phyloP scores from a whole-genome alignment of 35 echinoderm and acorn worm species.

The Ptychodera flava region DNA sequence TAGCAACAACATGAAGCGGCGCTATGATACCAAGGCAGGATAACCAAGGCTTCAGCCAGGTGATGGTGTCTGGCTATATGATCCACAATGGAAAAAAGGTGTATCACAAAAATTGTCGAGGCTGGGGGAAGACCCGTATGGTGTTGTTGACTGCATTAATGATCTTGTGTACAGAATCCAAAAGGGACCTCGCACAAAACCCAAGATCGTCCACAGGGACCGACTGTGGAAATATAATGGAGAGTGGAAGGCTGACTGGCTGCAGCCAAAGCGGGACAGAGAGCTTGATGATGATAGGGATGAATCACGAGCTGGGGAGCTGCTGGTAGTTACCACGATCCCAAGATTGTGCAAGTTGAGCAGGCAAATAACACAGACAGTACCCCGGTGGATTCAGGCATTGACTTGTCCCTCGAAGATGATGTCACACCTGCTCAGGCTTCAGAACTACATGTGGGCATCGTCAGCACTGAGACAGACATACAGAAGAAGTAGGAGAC shows the following conservation, averaged over 20 bases:
- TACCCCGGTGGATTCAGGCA: background rate
- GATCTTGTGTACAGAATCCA: constrained; percentile 32
- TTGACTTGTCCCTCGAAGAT: background rate
- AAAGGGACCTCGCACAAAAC: background rate
- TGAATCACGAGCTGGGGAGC: background rate
- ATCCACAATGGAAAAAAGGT: constrained; percentile 22
- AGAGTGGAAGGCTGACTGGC: background rate
- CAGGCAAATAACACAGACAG: background rate
- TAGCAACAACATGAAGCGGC: background rate
- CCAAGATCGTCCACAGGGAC: constrained; percentile 15
- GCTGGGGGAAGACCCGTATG: constrained; percentile 26
- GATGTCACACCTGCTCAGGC: background rate
- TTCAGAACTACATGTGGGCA: background rate
- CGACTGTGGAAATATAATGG: background rate
- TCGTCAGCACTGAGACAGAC: background rate
- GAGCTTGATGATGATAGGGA: too few species aligned
- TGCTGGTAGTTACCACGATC: background rate
- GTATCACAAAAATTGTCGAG: constrained; percentile 10
- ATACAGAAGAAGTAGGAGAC: background rate
- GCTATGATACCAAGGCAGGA: background rate
- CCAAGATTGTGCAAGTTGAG: background rate
- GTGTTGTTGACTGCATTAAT: background rate
- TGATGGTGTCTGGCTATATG: constrained; percentile 30
- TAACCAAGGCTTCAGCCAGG: constrained; percentile 5
- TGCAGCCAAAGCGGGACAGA: too few species aligned